Conservation (phyloP, 1,140 invertebrate genomes). For the Brachionus manjavacas region DNA sequence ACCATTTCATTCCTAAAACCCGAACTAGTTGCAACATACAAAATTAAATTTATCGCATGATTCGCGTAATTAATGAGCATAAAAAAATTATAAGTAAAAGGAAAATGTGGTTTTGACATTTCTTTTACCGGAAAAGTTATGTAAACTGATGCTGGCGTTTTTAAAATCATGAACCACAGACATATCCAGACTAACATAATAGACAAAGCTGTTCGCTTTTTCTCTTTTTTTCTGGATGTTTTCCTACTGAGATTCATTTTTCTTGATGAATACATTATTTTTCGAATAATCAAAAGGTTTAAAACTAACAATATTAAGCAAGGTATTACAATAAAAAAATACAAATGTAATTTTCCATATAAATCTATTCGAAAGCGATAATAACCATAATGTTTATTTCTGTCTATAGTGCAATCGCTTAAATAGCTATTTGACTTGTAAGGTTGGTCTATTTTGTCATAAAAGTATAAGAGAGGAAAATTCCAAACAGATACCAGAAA, state of each 20-base stretch:
- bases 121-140: constrained; percentile 35
- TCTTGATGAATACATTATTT: background rate
- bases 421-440: background rate
- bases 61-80: constrained; percentile 39
- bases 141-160: constrained; percentile 38
- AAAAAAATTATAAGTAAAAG: constrained; percentile 31
- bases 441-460: background rate
- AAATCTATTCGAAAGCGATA: constrained; percentile 1
- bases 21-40: constrained; percentile 16
- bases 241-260: background rate
- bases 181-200: constrained; percentile 22
- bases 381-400: background rate
- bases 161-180: constrained; percentile 34
- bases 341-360: constrained; percentile 34
- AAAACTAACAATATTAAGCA: constrained; percentile 25
- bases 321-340: constrained; percentile 35
- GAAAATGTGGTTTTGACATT: constrained; percentile 28
- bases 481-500: background rate
- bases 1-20: background rate
- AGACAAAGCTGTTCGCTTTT: constrained; percentile 25
- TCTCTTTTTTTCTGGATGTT: constrained; percentile 2
- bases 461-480: constrained; percentile 18
- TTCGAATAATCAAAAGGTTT: constrained; percentile 21
- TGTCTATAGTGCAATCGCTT: constrained; percentile 34
- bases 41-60: constrained; percentile 31